A percentile compares a stretch with the other conserved stretches of the same genome.
phyloP scores from a whole-genome alignment of 2,888 invertebrate genomes.

The Melikaiella ostensackeni region DNA sequence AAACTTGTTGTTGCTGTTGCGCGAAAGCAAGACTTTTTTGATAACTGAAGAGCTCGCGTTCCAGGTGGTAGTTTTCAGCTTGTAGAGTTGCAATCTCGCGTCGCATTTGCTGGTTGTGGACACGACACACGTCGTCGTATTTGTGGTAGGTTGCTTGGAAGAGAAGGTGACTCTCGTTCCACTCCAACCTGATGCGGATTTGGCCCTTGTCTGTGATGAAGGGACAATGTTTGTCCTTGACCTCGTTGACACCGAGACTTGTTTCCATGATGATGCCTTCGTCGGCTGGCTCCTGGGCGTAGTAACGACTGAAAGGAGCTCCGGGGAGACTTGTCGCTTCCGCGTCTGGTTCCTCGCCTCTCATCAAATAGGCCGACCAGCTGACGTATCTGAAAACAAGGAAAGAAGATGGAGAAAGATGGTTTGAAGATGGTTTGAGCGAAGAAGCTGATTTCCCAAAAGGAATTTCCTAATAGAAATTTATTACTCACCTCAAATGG shows the following conservation, averaged over 20 bases:
- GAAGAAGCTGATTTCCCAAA: too few species aligned
- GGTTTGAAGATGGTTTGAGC: not conserved
- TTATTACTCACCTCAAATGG: slow-evolving; percentile 80
- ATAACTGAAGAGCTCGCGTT: slow-evolving; percentile 89
- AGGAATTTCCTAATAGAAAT: not conserved
- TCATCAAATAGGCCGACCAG: slow-evolving; percentile 85
- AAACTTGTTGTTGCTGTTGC: slow-evolving; percentile 79
- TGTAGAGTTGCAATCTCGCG: slow-evolving; percentile 88
- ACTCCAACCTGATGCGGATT: slow-evolving; percentile 87
- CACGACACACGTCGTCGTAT: slow-evolving; percentile 88
- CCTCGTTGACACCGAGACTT: slow-evolving; percentile 85
- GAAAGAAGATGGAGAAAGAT: slow-evolving; percentile 60
- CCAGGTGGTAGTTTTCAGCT: slow-evolving; percentile 90
- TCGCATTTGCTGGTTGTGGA: slow-evolving; percentile 91
- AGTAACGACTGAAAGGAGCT: slow-evolving; percentile 88
- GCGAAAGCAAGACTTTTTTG: slow-evolving; percentile 88
- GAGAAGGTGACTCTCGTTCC: slow-evolving; percentile 89
- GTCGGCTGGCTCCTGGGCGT: slow-evolving; percentile 87
- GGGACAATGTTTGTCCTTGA: slow-evolving; percentile 83
- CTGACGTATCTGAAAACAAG: slow-evolving; percentile 81
- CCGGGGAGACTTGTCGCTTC: slow-evolving; percentile 85
- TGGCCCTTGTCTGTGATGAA: slow-evolving; percentile 86
- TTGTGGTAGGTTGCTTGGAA: slow-evolving; percentile 90
- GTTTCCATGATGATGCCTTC: slow-evolving; percentile 91
- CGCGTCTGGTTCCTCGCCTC: slow-evolving; percentile 81